Evolutionary conservation across 1,140 invertebrate genomes (phyloP).

Genomic region (Drosophila bifasciata): DNA sequence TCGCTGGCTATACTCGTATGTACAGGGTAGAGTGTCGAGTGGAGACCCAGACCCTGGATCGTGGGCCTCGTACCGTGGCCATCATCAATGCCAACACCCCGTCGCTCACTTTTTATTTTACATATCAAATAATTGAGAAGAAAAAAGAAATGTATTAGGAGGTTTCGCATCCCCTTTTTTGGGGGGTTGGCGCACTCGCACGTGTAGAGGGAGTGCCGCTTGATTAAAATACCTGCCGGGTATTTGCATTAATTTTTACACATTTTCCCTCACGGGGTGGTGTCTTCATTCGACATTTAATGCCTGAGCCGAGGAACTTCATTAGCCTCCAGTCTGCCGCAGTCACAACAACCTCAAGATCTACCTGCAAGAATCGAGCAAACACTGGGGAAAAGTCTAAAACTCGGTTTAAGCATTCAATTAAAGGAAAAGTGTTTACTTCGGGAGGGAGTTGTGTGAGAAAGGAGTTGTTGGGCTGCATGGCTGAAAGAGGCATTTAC

Average conservation of each 20-base stretch:
- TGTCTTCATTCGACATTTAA: slow-evolving; percentile 77
- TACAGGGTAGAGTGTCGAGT: slow-evolving; percentile 27
- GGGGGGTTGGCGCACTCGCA: slow-evolving; percentile 2
- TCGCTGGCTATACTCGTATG: slow-evolving; percentile 16
- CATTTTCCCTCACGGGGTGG: slow-evolving; percentile 62
- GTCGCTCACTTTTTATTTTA: slow-evolving; percentile 63
- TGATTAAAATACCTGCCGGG: slow-evolving; percentile 81
- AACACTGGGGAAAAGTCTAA: slow-evolving; percentile 19
- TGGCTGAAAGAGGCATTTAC: slow-evolving; percentile 41
- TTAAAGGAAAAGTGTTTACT: slow-evolving; percentile 26
- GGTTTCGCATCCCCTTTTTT: slow-evolving; percentile 28
- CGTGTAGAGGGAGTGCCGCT: slow-evolving; percentile 28
- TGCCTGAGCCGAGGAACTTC: slow-evolving; percentile 56
- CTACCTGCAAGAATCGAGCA: slow-evolving; percentile 17
- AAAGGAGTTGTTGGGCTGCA: slow-evolving; percentile 11
- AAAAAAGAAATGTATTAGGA: slow-evolving; percentile 61
- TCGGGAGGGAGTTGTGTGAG: no score
- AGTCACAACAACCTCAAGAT: slow-evolving; percentile 11
- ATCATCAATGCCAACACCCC: slow-evolving; percentile 76
- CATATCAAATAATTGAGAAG: slow-evolving; percentile 62
- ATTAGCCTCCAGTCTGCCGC: slow-evolving; percentile 49
- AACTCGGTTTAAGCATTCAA: slow-evolving; percentile 22
- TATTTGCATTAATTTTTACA: slow-evolving; percentile 76
- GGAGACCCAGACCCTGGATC: slow-evolving; percentile 35
- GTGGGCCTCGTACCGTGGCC: slow-evolving; percentile 31